Percentiles rank a stretch among this genome's conserved stretches.
These are phyloP conservation scores for Leuctra nigra DNA, from an alignment of 2,888 invertebrate species.

Conservation along the genomic window DNA sequence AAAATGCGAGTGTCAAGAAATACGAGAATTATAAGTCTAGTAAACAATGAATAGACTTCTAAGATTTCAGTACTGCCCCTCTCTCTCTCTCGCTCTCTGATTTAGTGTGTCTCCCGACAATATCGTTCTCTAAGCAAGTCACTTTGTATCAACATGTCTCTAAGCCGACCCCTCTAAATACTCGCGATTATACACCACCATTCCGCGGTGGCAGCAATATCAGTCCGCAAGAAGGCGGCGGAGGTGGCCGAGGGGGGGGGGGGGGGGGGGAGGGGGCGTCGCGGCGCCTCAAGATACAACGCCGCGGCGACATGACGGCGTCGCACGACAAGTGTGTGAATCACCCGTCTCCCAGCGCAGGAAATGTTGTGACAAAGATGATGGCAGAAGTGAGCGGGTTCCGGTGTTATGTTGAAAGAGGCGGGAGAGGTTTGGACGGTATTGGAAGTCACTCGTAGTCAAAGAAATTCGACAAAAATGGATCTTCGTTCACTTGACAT, in stretches of 20 bases:
- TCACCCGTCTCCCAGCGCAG: too few relatives aligned
- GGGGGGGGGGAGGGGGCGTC: constrained; percentile 4
- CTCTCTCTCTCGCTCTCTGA: neutral
- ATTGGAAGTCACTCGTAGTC: too few relatives aligned
- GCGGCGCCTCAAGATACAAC: constrained; percentile 5
- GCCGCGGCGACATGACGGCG: constrained; percentile 11
- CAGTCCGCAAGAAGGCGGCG: constrained; percentile 8
- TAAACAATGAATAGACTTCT: too few relatives aligned
- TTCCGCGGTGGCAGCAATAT: constrained; percentile 11
- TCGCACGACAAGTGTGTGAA: too few relatives aligned
- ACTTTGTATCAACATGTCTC: constrained; percentile 2
- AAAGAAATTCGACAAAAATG: too few relatives aligned
- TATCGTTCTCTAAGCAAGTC: constrained; percentile 4
- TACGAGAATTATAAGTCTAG: too few relatives aligned
- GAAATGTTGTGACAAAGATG: too few relatives aligned
- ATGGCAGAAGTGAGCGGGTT: too few relatives aligned
- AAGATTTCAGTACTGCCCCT: neutral
- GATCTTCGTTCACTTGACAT: too few relatives aligned
- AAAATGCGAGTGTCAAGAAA: too few relatives aligned
- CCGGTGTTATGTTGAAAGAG: too few relatives aligned
- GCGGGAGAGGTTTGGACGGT: too few relatives aligned
- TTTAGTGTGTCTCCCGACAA: neutral
- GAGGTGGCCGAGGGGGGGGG: neutral
- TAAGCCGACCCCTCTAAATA: constrained; percentile 8
- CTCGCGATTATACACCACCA: neutral